Evolutionary conservation across 2,888 invertebrate species (phyloP).

Genomic region (Synergus japonicus): DNA sequence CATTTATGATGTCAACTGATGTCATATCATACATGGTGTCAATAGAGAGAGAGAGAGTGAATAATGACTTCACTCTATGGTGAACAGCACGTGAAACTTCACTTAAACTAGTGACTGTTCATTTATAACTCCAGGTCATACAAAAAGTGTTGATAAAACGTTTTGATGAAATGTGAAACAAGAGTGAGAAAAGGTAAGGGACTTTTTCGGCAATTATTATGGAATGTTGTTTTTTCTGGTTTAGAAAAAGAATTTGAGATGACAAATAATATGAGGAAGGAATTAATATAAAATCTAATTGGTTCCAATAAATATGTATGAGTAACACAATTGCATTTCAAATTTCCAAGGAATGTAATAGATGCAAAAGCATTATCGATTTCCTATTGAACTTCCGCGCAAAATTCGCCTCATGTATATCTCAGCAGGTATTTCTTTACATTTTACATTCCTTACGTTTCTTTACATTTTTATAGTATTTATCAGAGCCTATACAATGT

Average conservation of each 20-base stretch:
- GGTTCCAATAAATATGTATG: constrained; percentile 23
- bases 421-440: background rate
- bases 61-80: background rate
- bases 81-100: constrained; percentile 6
- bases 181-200: background rate
- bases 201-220: background rate
- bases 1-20: background rate
- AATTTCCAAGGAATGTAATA: constrained; percentile 23
- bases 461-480: background rate
- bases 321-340: constrained; percentile 16
- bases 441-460: background rate
- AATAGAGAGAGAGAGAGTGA: background rate
- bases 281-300: constrained; percentile 23
- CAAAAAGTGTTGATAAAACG: background rate
- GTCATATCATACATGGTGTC: background rate
- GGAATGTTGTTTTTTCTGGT: too few relatives aligned
- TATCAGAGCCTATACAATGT: too few relatives aligned
- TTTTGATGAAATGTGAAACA: background rate
- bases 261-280: background rate
- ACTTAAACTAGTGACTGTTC: background rate
- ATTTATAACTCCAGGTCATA: background rate
- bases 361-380: constrained; percentile 28
- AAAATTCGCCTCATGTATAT: constrained; percentile 10
- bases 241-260: too few relatives aligned
- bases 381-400: constrained; percentile 27